phyloP scores from a whole-genome alignment of 2,113 vertebrate species.

The Chinchilla lanigera region DNA sequence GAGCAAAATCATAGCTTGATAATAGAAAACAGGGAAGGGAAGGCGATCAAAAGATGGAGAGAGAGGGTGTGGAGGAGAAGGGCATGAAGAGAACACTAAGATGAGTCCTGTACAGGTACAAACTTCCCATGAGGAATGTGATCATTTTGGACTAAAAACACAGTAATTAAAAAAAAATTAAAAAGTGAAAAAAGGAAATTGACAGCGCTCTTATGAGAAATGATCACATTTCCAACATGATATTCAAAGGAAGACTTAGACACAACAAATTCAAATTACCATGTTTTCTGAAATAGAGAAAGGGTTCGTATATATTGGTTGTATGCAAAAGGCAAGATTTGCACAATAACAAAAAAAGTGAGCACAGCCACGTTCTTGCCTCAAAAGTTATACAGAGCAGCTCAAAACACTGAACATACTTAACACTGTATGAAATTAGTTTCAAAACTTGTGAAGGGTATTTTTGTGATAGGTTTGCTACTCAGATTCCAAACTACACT shows the following conservation, averaged over 20 bases:
- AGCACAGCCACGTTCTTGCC: background rate
- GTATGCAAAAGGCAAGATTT: background rate
- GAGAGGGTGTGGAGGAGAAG: background rate
- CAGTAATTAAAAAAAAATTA: background rate
- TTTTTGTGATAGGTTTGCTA: background rate
- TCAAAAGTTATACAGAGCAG: background rate
- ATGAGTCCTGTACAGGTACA: background rate
- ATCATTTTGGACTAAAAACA: background rate
- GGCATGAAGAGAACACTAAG: background rate
- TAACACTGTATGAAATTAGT: background rate
- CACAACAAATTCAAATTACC: background rate
- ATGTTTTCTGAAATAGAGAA: slow-evolving; percentile 7
- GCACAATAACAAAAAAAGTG: background rate
- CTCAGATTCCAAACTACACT: background rate
- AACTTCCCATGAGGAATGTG: background rate
- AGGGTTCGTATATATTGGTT: background rate
- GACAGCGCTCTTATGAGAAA: background rate
- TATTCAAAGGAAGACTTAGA: background rate
- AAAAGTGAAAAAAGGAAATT: background rate
- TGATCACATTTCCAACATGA: background rate
- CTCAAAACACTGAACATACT: background rate
- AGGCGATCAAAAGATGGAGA: background rate
- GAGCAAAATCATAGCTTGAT: background rate
- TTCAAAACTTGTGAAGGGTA: background rate
- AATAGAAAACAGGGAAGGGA: background rate